Percentiles rank a stretch among this genome's conserved stretches.
phyloP scores from a whole-genome alignment of 2,113 vertebrate species.

The Scolopax mira region DNA sequence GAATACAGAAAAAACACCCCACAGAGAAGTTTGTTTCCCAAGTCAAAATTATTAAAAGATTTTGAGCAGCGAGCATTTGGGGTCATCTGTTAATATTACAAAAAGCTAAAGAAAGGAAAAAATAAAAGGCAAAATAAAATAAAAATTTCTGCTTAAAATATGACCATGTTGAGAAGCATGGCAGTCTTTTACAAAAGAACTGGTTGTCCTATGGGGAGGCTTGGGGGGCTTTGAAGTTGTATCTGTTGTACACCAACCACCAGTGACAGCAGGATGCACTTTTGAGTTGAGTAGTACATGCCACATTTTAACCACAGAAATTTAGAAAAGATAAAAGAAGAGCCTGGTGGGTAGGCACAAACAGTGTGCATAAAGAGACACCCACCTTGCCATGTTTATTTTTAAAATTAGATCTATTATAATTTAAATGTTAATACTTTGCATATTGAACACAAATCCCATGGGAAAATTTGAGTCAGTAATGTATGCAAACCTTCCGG shows the following conservation, averaged over 20 bases:
- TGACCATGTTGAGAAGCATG: background rate
- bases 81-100: background rate
- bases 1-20: constrained; percentile 39
- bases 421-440: background rate
- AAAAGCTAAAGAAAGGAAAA: background rate
- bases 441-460: background rate
- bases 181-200: background rate
- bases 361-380: background rate
- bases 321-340: background rate
- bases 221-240: background rate
- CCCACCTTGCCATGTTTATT: background rate
- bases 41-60: constrained; percentile 14
- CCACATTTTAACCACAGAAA: background rate
- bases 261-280: background rate
- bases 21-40: constrained; percentile 19
- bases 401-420: background rate
- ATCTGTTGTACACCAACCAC: background rate
- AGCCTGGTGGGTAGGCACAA: background rate
- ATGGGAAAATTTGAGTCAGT: background rate
- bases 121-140: background rate
- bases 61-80: constrained; percentile 30
- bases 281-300: background rate
- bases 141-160: background rate
- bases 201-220: background rate
- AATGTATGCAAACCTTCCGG: background rate